phyloP scores from a whole-genome alignment of 2,888 invertebrate genomes.

The Melanostoma scalare region DNA sequence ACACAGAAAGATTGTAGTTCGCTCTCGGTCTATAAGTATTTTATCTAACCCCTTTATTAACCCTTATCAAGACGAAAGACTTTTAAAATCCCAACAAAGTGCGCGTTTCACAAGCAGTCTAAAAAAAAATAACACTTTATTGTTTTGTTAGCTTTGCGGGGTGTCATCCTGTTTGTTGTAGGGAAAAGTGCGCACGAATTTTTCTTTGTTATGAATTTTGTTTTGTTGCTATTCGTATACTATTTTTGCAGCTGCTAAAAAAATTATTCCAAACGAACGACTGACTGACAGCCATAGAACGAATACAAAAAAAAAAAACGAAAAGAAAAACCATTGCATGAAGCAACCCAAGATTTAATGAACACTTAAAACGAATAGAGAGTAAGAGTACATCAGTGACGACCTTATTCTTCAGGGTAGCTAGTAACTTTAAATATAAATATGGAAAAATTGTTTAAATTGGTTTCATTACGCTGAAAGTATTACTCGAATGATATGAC shows the following conservation, averaged over 20 bases:
- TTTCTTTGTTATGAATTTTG: conserved; percentile 45
- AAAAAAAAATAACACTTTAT: neutral
- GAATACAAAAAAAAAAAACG: conserved; percentile 12
- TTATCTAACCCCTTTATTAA: too few species aligned
- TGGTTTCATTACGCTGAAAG: too few species aligned
- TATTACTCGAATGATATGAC: too few species aligned
- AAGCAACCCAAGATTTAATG: conserved; percentile 53
- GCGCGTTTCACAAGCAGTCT: neutral
- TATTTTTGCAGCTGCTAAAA: conserved; percentile 51
- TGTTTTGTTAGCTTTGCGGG: conserved; percentile 25
- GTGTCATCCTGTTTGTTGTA: conserved; percentile 45
- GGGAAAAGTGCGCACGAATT: conserved; percentile 38
- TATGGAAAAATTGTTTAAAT: too few species aligned
- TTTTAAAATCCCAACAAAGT: neutral
- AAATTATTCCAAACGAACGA: neutral
- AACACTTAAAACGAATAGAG: conserved; percentile 11
- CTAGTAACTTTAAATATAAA: too few species aligned
- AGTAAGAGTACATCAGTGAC: conserved; percentile 44
- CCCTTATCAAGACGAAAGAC: too few species aligned
- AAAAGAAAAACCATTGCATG: conserved; percentile 43
- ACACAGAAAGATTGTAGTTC: too few species aligned
- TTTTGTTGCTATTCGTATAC: conserved; percentile 45
- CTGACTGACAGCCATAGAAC: neutral
- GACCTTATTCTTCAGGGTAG: conserved; percentile 42
- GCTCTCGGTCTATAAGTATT: too few species aligned